Percentiles rank a stretch among this genome's conserved stretches.
These are phyloP conservation scores for Isotomurus palustris DNA, from an alignment of 2,888 invertebrate genomes.

Conservation along the genomic window DNA sequence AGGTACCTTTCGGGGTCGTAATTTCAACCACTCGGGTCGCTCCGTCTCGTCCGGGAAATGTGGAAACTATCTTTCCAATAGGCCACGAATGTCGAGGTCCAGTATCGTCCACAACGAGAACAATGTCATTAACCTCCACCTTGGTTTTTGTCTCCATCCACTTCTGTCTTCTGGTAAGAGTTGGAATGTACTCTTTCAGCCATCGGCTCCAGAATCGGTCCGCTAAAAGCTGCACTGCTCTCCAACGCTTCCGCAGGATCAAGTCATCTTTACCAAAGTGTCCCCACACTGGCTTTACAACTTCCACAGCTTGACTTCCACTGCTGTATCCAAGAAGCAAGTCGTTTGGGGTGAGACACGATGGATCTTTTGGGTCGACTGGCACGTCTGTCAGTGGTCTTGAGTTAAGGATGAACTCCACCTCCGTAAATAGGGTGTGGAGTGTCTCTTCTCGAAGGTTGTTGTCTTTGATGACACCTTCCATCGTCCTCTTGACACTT, in stretches of 20 bases:
- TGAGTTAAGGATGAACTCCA: not conserved
- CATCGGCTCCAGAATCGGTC: constrained; percentile 44
- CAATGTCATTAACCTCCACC: constrained; percentile 6
- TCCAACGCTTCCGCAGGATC: constrained; percentile 43
- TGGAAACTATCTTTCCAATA: not conserved
- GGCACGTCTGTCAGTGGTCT: not conserved
- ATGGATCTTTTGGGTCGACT: constrained; percentile 1
- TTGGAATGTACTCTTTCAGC: constrained; percentile 39
- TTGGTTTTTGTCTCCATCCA: constrained; percentile 10
- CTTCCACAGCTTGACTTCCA: not conserved
- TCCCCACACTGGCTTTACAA: too few species aligned
- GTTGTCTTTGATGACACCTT: not conserved
- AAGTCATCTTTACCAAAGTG: constrained; percentile 35
- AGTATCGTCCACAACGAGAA: constrained; percentile 4
- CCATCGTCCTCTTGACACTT: not conserved
- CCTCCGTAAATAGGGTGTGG: not conserved
- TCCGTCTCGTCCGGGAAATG: constrained; percentile 11
- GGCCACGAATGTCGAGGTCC: constrained; percentile 12
- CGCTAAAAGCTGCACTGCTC: constrained; percentile 42
- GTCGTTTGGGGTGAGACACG: not conserved
- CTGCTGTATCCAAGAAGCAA: not conserved
- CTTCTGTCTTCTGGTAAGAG: constrained; percentile 28
- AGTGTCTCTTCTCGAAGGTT: not conserved
- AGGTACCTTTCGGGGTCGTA: constrained; percentile 4
- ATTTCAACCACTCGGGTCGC: constrained; percentile 11